Evolutionary conservation across 2,113 vertebrate species (phyloP), one percentile per base, ranked within the genome.

Genomic region (Trematomus loennbergii): DNA sequence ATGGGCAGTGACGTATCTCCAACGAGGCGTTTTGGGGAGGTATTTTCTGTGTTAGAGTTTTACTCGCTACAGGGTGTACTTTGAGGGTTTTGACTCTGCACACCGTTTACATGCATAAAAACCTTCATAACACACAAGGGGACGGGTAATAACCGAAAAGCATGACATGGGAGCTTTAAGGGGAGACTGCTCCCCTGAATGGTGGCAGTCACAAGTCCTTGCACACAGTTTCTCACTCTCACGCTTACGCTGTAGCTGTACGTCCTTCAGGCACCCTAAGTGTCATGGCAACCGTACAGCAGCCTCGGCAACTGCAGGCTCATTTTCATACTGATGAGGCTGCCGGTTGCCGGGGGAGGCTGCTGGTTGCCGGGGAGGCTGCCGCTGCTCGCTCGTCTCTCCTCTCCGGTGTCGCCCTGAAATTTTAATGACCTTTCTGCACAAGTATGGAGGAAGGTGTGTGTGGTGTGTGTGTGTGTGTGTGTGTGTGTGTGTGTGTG

Each of bases 351-450:
- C 36, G 29, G 61, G 48, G 84, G 83, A 80, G 74, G 81, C 79
- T n/a, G 70, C 74, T 29, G 22, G 82, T 84, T 80, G 85, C 87
- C 36, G 61, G 48, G 83, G 83, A 80, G 74, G 81, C 79, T n/a
- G 70, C 74, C 20, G 52, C 69, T 29, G 53, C 63, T 70, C 77
- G 70, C 67, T 82, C 77, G 12, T 54, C 74, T 74, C 79, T 81
- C 88, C 81, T 91, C 92, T 91, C n/a, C 45, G 43, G 78, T 90
- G 87, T 81, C 82, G 74, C 77, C 46, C 84, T 93, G 84, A 87
- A 93, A 92, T 86, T 92, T 92, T 91, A 93, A 94, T 94, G 92
- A 92, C 88, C 74, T 68, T 61, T n/a, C n/a, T n/a, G n/a, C n/a
- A n/a, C n/a, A n/a, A n/a, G n/a, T n/a, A n/a, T n/a, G n/a, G n/a